Percentiles rank a stretch among this genome's conserved stretches.
Conservation (phyloP, 2,888 invertebrate species). For the Colletes collaris region DNA sequence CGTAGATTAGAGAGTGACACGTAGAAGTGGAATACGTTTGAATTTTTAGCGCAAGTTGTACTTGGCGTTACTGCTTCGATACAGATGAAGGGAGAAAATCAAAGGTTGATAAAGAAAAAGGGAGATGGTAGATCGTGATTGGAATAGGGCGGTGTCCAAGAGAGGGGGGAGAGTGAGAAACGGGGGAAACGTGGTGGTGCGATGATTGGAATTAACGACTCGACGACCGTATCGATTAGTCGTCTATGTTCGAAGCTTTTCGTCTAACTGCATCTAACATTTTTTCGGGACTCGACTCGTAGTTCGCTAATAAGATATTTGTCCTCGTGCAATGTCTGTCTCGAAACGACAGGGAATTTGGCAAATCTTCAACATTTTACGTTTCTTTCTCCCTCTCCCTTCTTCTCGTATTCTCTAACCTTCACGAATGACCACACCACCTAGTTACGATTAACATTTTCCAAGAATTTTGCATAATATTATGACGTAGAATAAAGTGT, state of each 20-base stretch:
- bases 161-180: constrained; percentile 43
- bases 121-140: constrained; percentile 2
- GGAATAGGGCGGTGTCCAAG: constrained; percentile 27
- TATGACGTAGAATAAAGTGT: too few species aligned
- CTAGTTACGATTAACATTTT: too few species aligned
- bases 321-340: not conserved
- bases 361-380: too few species aligned
- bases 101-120: constrained; percentile 4
- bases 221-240: constrained; percentile 80
- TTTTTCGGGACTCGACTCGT: not conserved
- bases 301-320: not conserved
- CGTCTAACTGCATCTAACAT: constrained; percentile 22
- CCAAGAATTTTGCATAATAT: too few species aligned
- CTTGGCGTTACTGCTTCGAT: not conserved
- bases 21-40: too few species aligned
- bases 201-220: constrained; percentile 80
- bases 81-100: not conserved
- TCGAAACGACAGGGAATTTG: not conserved
- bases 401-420: not conserved
- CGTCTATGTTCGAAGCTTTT: constrained; percentile 61
- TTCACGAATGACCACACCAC: too few species aligned
- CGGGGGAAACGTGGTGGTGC: constrained; percentile 67
- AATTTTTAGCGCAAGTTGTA: too few species aligned
- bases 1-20: too few species aligned
- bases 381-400: not conserved